Evolutionary conservation across 2,797 vertebrate genomes (phyloP).

Genomic region (Oryzias dopingdopingensis): DNA sequence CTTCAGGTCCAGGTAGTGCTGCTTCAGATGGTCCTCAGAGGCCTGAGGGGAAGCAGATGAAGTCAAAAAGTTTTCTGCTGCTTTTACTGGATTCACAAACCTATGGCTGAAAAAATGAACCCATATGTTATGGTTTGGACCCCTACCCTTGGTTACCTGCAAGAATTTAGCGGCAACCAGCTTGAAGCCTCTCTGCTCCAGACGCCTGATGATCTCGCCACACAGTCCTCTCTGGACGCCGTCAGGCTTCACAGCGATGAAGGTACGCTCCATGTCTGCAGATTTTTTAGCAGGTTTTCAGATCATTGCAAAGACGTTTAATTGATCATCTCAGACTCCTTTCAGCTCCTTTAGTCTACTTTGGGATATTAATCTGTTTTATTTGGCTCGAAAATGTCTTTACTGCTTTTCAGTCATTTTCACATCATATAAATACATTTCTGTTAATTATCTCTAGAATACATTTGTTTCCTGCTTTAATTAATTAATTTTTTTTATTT

Average conservation of each 20-base stretch:
- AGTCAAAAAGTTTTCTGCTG: background rate
- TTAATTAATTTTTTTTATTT: too few species aligned
- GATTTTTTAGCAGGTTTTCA: background rate
- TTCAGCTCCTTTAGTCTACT: too few species aligned
- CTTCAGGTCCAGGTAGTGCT: slow-evolving; percentile 92
- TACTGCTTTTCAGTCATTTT: too few species aligned
- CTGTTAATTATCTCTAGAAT: too few species aligned
- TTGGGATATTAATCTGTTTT: too few species aligned
- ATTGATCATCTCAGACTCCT: too few species aligned
- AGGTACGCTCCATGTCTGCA: slow-evolving; percentile 82
- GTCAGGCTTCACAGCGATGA: slow-evolving; percentile 92
- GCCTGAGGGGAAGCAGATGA: slow-evolving; percentile 66
- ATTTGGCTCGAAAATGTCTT: too few species aligned
- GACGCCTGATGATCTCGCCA: slow-evolving; percentile 90
- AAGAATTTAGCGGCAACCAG: slow-evolving; percentile 86
- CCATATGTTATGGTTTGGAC: background rate
- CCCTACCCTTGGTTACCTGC: slow-evolving; percentile 64
- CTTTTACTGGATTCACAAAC: too few species aligned
- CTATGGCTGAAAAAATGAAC: background rate
- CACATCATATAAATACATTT: too few species aligned
- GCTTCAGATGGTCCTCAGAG: slow-evolving; percentile 84
- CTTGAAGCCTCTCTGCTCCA: slow-evolving; percentile 87
- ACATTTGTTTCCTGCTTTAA: too few species aligned
- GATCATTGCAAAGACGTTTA: too few species aligned
- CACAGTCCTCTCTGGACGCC: slow-evolving; percentile 89